Evolutionary conservation across 53 echinoderm and acorn worm species (phyloP), one percentile per base, ranked within the genome.

Genomic region (Astropecten irregularis): DNA sequence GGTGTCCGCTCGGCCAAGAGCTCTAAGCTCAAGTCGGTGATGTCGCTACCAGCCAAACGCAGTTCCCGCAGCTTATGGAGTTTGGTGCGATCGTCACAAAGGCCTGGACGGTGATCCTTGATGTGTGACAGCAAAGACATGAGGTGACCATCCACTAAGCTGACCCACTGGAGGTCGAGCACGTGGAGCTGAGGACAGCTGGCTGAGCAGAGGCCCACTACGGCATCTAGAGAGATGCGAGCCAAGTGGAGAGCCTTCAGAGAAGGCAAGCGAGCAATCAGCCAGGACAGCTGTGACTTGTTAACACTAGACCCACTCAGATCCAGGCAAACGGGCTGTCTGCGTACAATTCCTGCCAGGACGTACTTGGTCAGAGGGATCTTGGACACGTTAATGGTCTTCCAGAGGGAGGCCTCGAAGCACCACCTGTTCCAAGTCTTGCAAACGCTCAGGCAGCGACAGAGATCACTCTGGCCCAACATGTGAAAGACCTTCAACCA

Each of bases 371-470:
- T 56, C 46, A 99, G 39, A 2, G 90, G 88, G 13, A 88, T 54
- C 15, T 84, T 82, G 4, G 92, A 73, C 0, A 92, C 83, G 36
- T 88, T 86, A 38, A 99, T 36, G 2, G 11, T 52, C 21, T 53
- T 72, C 99, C 99, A 99, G 27, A 99, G 83, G 4, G 85, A 61
- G 2, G 94, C 72, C 56, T 99, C 88, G 9, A 70, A 95, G 69
- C 99, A 92, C 99, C 99, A 99, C 16, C 88, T 72, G 60, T 99
- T 99, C 99, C 99, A 99, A 0, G 91, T 92, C 71, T 92, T 95
- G 61, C 99, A 99, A 16, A 99, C 99, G 4, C 83, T 67, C 76
- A 99, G 90, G 60, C 99, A 99, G 4, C 82, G 39, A 21, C 92
- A 88, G 14, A 92, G 64, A 28, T 95, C 89, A 32, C 73, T 62